Evolutionary conservation across 2,113 vertebrate species (phyloP), one percentile per base, ranked within the genome.

Genomic region (Pelmatolapia mariae): DNA sequence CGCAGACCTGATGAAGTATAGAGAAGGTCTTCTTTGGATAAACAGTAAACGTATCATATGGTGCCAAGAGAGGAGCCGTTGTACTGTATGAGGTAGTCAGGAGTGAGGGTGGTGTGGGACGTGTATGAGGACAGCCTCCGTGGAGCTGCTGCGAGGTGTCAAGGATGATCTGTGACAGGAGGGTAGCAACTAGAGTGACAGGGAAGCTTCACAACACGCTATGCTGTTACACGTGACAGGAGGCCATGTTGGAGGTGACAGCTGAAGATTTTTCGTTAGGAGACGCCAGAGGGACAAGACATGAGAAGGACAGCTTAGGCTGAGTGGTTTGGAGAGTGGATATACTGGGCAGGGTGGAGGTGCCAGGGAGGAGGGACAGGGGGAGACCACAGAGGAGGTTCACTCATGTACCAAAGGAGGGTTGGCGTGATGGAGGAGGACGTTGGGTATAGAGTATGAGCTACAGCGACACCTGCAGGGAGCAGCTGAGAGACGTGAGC

Each of bases 21-120:
- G 10, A 63, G 59, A 0, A 38, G 33, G 33, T 11, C 29, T 0
- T 7, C 26, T 63, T 6, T 19, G 59, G 59, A 63, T 63, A 18
- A 19, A 3, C 9, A 0, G 0, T 38, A 66, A 66, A n/a, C 0
- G 6, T 12, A 38, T 66, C 18, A 66, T n/a, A 0, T 36, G 18
- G 18, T 38, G 10, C 31, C 61, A 36, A 66, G 61, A 66, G 61
- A 66, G 61, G 6, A 66, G 33, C 18, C 0, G 18, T n/a, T 66
- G 31, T 66, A n/a, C 61, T 66, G 31, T 11, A 7, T 0, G 59
- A 11, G 10, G 31, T 36, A 11, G 31, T 38, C 61, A 13, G 61
- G 33, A 66, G 33, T 5, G 61, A 38, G 2, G 33, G 0, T 15
- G 54, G 54, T 56, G 22, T 7, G 12, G 54, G 53, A 7, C 2